phyloP scores from a whole-genome alignment of 2,888 invertebrate genomes.

The Priapulus caudatus region DNA sequence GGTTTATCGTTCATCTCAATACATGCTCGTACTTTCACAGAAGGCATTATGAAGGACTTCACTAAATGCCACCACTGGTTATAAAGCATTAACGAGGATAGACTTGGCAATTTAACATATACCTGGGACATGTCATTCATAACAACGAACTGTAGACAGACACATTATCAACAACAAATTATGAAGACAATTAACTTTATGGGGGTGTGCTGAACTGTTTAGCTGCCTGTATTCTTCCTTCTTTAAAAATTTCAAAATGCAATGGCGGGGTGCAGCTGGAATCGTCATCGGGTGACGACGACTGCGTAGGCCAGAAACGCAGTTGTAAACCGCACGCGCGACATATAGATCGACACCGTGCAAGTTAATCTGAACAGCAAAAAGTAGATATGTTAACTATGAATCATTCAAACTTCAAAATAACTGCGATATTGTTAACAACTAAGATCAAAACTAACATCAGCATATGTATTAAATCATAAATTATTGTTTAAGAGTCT shows the following conservation, averaged over 20 bases:
- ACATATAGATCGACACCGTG: constrained; percentile 82
- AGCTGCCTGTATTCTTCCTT: no score
- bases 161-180: no score
- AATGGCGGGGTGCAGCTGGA: constrained; percentile 71
- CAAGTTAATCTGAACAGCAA: constrained; percentile 51
- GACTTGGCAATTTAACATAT: no score
- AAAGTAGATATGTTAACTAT: neutral
- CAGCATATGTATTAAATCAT: neutral
- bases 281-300: constrained; percentile 84
- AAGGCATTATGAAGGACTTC: no score
- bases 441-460: neutral
- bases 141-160: no score
- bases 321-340: constrained; percentile 93
- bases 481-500: neutral
- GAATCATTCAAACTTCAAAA: constrained; percentile 2
- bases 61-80: no score
- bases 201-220: no score
- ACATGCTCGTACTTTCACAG: no score
- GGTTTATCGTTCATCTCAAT: no score
- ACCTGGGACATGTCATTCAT: no score
- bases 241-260: constrained; percentile 84
- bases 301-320: constrained; percentile 86
- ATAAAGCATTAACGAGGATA: no score
- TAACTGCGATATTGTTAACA: neutral
- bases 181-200: no score